Conservation (phyloP, 1,140 invertebrate species). For the Harpegnathos saltator region DNA sequence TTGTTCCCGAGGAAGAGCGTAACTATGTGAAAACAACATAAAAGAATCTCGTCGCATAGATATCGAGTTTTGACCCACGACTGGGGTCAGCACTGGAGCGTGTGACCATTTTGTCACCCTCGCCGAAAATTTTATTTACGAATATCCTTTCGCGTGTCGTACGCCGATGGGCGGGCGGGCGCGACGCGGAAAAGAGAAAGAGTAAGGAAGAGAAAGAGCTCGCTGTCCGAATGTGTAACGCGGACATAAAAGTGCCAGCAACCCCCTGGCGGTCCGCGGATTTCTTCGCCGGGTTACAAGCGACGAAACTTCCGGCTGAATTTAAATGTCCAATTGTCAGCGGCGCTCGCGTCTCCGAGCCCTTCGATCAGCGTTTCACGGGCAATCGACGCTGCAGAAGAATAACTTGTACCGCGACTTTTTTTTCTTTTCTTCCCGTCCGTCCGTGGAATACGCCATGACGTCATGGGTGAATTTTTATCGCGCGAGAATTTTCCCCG, state of each 20-base stretch:
- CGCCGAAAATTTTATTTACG: conserved; percentile 81
- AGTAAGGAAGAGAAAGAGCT: too few relatives aligned
- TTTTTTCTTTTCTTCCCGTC: conserved; percentile 22
- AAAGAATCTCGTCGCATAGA: conserved; percentile 74
- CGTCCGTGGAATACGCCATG: conserved; percentile 53
- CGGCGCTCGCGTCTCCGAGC: conserved; percentile 27
- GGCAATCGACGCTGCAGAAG: conserved; percentile 42
- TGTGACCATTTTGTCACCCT: conserved; percentile 82
- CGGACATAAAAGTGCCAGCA: conserved; percentile 64
- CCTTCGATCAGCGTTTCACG: conserved; percentile 46
- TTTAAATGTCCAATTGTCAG: conserved; percentile 71
- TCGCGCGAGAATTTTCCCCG: conserved; percentile 53
- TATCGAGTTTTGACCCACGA: conserved; percentile 78
- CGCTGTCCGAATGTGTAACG: conserved; percentile 44
- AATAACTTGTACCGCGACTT: conserved; percentile 52
- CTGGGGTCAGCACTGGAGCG: conserved; percentile 82
- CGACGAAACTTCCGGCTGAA: conserved; percentile 69
- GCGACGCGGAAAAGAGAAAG: conserved; percentile 5
- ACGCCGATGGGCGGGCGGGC: conserved; percentile 35
- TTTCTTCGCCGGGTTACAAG: conserved; percentile 60
- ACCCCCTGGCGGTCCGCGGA: conserved; percentile 17
- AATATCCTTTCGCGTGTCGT: conserved; percentile 74
- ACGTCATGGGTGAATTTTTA: conserved; percentile 63
- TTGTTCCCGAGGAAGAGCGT: conserved; percentile 72
- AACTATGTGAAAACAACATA: conserved; percentile 81